Conservation (phyloP, 2,888 invertebrate genomes). For the Perdita meconis region DNA sequence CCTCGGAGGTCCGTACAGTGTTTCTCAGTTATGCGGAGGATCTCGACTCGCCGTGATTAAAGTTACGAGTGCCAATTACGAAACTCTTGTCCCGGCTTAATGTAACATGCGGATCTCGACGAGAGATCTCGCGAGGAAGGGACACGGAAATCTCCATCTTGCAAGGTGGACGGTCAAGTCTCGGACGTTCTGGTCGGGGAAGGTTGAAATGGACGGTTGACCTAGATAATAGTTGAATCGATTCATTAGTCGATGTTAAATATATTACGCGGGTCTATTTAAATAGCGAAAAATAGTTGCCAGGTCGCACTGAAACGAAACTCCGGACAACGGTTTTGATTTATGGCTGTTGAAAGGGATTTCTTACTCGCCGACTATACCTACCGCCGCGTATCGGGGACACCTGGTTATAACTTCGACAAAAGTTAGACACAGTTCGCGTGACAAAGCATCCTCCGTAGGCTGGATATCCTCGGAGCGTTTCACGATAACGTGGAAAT, state of each 20-base stretch:
- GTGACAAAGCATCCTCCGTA: neutral
- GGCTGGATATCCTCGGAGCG: neutral
- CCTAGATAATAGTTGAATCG: too few species aligned
- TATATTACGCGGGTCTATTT: too few species aligned
- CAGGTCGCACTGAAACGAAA: neutral
- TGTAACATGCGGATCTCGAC: conserved; percentile 25
- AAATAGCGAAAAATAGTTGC: too few species aligned
- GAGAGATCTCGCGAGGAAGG: neutral
- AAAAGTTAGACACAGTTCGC: conserved; percentile 4
- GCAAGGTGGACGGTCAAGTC: too few species aligned
- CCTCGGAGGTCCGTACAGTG: too few species aligned
- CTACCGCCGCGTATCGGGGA: neutral
- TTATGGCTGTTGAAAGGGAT: neutral
- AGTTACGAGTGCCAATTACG: conserved; percentile 53
- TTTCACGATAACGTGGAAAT: neutral
- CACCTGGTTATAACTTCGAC: neutral
- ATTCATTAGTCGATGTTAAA: too few species aligned
- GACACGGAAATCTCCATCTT: neutral
- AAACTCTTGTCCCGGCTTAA: neutral
- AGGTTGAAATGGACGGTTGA: too few species aligned
- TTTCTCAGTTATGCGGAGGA: neutral
- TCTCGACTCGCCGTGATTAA: conserved; percentile 18
- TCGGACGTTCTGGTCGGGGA: too few species aligned
- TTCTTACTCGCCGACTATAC: neutral
- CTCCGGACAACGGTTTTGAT: neutral